phyloP scores from a whole-genome alignment of 2,797 vertebrate genomes.

The Chlorospingus semifuscus region DNA sequence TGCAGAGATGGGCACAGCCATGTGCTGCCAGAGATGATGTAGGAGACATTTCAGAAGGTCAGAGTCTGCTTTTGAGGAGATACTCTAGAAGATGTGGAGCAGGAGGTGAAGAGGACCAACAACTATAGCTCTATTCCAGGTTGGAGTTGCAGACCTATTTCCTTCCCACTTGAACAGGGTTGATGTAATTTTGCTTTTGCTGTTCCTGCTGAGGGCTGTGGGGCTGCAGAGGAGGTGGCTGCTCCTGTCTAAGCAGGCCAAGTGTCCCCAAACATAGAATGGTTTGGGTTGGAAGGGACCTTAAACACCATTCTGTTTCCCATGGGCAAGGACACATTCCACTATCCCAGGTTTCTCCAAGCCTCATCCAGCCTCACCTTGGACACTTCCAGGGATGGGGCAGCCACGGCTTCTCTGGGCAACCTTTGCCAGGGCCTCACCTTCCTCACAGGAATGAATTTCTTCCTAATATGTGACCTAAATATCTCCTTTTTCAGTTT shows the following conservation, averaged over 20 bases:
- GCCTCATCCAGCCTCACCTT: rapidly evolving
- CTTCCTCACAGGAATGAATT: neutral
- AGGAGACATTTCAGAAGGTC: neutral
- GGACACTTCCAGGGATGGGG: neutral
- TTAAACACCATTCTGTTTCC: neutral
- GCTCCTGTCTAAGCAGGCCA: neutral
- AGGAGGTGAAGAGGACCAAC: neutral
- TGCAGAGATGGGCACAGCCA: neutral
- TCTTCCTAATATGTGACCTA: neutral
- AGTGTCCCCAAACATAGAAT: neutral
- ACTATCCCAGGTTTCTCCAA: rapidly evolving
- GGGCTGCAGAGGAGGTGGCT: neutral
- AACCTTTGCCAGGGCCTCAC: rapidly evolving
- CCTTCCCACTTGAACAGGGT: neutral
- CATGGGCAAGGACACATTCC: neutral
- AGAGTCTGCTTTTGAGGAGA: neutral
- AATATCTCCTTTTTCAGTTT: neutral
- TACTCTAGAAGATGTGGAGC: neutral
- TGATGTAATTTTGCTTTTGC: neutral
- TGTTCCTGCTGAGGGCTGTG: neutral
- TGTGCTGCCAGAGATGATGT: neutral
- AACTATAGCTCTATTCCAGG: neutral
- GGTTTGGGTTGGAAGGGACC: neutral
- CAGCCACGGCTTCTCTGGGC: neutral
- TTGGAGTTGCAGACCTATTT: neutral